Evolutionary conservation across 2,888 invertebrate species (phyloP).

Genomic region (Sericinus montela): DNA sequence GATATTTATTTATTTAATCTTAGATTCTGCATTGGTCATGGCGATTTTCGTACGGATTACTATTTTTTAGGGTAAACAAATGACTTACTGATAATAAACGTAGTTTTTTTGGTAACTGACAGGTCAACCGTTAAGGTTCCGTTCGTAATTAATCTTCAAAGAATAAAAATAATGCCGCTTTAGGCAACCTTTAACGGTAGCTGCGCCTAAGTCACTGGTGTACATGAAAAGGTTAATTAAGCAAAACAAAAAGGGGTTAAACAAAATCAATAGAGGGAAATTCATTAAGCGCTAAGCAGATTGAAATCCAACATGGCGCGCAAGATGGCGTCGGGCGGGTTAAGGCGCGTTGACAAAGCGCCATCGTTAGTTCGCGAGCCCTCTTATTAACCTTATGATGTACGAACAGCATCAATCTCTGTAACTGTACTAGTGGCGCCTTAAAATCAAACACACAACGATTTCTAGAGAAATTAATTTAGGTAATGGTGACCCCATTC

Average conservation of each 20-base stretch:
- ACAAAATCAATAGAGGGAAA: conserved; percentile 78
- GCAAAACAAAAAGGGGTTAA: conserved; percentile 78
- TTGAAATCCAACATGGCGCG: conserved; percentile 75
- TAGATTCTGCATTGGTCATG: too few species aligned
- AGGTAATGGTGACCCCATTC: too few species aligned
- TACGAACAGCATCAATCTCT: conserved; percentile 68
- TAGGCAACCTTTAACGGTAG: conserved; percentile 23
- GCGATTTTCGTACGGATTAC: too few species aligned
- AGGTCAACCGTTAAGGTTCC: neutral
- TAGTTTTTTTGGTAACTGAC: too few species aligned
- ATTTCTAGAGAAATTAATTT: neutral
- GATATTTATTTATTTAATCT: too few species aligned
- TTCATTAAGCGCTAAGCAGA: conserved; percentile 79
- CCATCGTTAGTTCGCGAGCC: conserved; percentile 76
- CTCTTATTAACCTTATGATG: conserved; percentile 81
- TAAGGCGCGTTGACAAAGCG: conserved; percentile 79
- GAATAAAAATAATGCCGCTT: conserved; percentile 30
- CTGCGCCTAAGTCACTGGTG: conserved; percentile 51
- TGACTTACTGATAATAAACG: too few species aligned
- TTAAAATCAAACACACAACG: conserved; percentile 12
- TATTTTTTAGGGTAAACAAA: too few species aligned
- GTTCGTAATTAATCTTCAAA: neutral
- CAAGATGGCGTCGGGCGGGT: conserved; percentile 66
- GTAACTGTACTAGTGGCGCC: conserved; percentile 13
- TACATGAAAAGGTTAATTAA: conserved; percentile 77